phyloP scores from a whole-genome alignment of 2,888 invertebrate species.

The Corbicula japonica region DNA sequence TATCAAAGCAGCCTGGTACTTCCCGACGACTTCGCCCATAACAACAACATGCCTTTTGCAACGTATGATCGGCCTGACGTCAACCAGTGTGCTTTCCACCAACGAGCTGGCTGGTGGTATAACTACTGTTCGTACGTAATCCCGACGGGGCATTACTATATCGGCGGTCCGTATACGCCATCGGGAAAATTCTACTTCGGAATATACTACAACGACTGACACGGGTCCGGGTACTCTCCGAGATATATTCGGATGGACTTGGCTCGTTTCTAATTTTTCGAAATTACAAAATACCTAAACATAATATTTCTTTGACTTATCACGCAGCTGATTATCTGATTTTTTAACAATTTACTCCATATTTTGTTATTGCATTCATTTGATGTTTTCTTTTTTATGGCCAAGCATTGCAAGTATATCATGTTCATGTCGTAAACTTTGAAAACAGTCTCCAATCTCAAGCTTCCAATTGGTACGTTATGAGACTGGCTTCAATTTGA shows the following conservation, averaged over 20 bases:
- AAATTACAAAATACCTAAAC: too few species aligned
- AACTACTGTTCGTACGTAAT: conserved; percentile 77
- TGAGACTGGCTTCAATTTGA: too few species aligned
- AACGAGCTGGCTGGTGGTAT: conserved; percentile 82
- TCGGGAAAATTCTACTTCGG: conserved; percentile 74
- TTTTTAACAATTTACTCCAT: too few species aligned
- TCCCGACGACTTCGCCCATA: conserved; percentile 75
- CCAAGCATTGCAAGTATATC: too few species aligned
- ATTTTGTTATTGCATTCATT: too few species aligned
- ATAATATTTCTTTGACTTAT: too few species aligned
- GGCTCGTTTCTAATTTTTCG: conserved; percentile 31
- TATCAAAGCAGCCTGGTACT: conserved; percentile 59
- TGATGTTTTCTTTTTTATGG: too few species aligned
- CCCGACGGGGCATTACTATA: conserved; percentile 80
- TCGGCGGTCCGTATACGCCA: conserved; percentile 74
- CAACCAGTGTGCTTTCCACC: conserved; percentile 73
- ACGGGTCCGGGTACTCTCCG: conserved; percentile 78
- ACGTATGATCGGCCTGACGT: conserved; percentile 73
- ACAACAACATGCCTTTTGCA: conserved; percentile 74
- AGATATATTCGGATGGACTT: conserved; percentile 75
- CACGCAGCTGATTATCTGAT: too few species aligned
- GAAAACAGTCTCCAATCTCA: too few species aligned
- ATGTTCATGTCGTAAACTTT: too few species aligned
- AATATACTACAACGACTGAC: conserved; percentile 81
- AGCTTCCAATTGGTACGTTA: too few species aligned